Conservation (phyloP, 2,888 invertebrate genomes). For the Herminia tarsipennalis region DNA sequence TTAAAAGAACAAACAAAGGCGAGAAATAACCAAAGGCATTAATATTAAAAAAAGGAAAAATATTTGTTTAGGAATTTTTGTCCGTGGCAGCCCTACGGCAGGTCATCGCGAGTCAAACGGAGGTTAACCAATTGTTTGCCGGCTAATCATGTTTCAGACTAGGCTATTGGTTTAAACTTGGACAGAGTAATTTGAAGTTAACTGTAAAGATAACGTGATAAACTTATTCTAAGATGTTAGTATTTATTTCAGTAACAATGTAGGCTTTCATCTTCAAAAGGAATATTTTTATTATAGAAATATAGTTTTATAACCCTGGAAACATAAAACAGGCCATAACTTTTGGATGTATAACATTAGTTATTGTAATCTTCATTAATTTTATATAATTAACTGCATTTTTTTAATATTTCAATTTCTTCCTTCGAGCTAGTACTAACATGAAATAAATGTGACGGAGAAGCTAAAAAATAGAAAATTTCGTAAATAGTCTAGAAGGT, state of each 20-base stretch:
- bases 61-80: background rate
- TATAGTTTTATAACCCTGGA: too few species aligned
- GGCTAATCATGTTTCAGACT: constrained; percentile 63
- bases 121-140: constrained; percentile 66
- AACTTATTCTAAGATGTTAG: constrained; percentile 25
- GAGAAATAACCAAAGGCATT: too few species aligned
- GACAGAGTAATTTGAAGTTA: constrained; percentile 56
- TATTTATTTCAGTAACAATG: too few species aligned
- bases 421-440: too few species aligned
- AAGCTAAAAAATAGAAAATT: too few species aligned
- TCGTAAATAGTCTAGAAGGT: too few species aligned
- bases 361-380: background rate
- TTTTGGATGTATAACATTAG: background rate
- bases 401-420: too few species aligned
- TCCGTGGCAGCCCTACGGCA: constrained; percentile 47
- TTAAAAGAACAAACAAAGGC: too few species aligned
- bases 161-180: constrained; percentile 61
- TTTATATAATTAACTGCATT: background rate
- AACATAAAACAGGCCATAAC: too few species aligned
- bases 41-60: background rate
- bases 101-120: constrained; percentile 57
- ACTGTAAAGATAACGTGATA: constrained; percentile 51
- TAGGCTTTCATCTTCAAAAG: background rate
- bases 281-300: background rate
- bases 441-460: too few species aligned